phyloP scores from a whole-genome alignment of 2,888 invertebrate species.

The Polyommatus icarus region DNA sequence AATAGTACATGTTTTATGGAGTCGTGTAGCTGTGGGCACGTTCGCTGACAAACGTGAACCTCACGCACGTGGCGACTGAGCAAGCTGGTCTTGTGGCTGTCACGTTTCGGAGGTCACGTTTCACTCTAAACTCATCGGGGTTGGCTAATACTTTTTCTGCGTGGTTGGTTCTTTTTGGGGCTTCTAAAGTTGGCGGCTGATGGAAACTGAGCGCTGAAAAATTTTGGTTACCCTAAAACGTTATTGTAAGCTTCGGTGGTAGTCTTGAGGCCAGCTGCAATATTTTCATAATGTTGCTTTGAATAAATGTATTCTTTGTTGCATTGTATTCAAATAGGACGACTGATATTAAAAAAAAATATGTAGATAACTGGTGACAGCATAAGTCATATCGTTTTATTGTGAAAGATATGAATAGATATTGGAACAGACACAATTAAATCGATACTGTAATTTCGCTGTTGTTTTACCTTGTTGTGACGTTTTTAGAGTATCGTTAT shows the following conservation, averaged over 20 bases:
- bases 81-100: constrained; percentile 18
- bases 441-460: neutral
- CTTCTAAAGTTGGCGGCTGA: neutral
- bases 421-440: neutral
- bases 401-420: neutral
- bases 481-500: neutral
- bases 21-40: constrained; percentile 4
- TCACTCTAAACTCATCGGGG: constrained; percentile 36
- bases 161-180: neutral
- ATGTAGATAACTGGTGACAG: neutral
- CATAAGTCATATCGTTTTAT: neutral
- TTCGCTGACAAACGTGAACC: constrained; percentile 3
- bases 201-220: neutral
- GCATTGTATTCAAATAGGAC: neutral
- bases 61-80: constrained; percentile 32
- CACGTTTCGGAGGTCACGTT: constrained; percentile 41
- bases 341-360: neutral
- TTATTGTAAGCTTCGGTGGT: neutral
- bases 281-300: neutral
- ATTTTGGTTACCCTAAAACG: neutral
- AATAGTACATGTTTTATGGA: constrained; percentile 12
- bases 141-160: constrained; percentile 35
- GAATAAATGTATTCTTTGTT: neutral
- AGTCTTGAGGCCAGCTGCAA: neutral
- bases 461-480: neutral